Percentiles rank a stretch among this genome's conserved stretches.
Evolutionary conservation across 2,888 invertebrate species (phyloP).

Genomic region (Nephrocerus scutellatus): DNA sequence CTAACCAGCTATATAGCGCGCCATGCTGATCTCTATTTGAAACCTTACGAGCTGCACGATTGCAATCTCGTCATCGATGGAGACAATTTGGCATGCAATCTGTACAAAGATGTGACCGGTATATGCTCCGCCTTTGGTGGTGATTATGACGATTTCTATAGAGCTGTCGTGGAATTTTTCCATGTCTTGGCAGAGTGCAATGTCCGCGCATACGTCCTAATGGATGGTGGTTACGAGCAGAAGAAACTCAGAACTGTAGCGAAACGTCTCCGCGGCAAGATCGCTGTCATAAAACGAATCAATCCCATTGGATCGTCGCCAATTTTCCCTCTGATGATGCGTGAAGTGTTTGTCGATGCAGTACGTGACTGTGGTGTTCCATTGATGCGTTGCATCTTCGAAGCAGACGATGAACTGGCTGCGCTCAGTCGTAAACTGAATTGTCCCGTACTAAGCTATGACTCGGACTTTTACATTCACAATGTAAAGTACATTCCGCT

Average conservation of each 20-base stretch:
- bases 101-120: slow-evolving; percentile 58
- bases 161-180: slow-evolving; percentile 61
- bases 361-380: slow-evolving; percentile 58
- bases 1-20: slow-evolving; percentile 71
- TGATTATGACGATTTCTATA: slow-evolving; percentile 73
- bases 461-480: slow-evolving; percentile 91
- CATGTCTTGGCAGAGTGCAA: slow-evolving; percentile 62
- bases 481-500: slow-evolving; percentile 77
- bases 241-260: slow-evolving; percentile 64
- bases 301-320: slow-evolving; percentile 54
- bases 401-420: slow-evolving; percentile 86
- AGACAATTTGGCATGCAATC: slow-evolving; percentile 63
- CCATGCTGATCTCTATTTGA: slow-evolving; percentile 58
- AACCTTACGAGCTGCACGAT: slow-evolving; percentile 59
- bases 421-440: slow-evolving; percentile 67
- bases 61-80: slow-evolving; percentile 73
- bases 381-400: slow-evolving; percentile 70
- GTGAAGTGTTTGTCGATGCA: slow-evolving; percentile 68
- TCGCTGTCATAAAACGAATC: slow-evolving; percentile 53
- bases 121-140: slow-evolving; percentile 73
- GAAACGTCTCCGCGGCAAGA: slow-evolving; percentile 54
- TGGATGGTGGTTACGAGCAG: slow-evolving; percentile 72
- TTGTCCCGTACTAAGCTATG: slow-evolving; percentile 85
- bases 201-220: slow-evolving; percentile 63
- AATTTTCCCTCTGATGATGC: slow-evolving; percentile 68